Conservation (phyloP, 2,888 invertebrate species). For the Pristionchus entomophagus region DNA sequence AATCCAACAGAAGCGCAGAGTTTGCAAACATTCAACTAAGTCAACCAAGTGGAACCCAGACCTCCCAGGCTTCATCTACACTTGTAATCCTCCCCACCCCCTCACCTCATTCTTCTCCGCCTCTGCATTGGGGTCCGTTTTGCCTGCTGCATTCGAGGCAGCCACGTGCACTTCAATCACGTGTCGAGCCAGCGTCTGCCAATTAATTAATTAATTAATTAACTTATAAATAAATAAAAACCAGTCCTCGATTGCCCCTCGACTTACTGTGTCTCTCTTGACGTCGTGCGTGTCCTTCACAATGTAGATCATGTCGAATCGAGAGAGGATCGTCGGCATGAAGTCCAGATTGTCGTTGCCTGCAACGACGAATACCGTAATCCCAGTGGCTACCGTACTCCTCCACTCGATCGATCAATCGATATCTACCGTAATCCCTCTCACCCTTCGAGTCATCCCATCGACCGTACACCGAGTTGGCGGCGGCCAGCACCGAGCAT, state of each 20-base stretch:
- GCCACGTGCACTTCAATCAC: slow-evolving; percentile 96
- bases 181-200: slow-evolving; percentile 87
- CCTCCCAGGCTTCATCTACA: no score
- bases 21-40: no score
- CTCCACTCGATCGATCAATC: background rate
- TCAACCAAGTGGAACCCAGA: no score
- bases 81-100: background rate
- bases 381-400: background rate
- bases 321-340: slow-evolving; percentile 98
- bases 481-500: slow-evolving; percentile 98
- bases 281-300: slow-evolving; percentile 97
- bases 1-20: no score
- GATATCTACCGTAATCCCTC: no score
- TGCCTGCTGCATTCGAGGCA: slow-evolving; percentile 76
- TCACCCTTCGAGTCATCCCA: slow-evolving; percentile 89
- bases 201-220: background rate
- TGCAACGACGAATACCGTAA: background rate
- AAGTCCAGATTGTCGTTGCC: slow-evolving; percentile 99
- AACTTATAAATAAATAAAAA: background rate
- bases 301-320: slow-evolving; percentile 99
- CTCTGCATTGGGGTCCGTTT: slow-evolving; percentile 64
- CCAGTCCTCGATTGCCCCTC: background rate
- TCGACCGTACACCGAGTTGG: slow-evolving; percentile 96
- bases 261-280: slow-evolving; percentile 85
- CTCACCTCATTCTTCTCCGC: slow-evolving; percentile 77